Evolutionary conservation across 92 coral and sea anemone species (phyloP).

Genomic region (Muricea muricata): DNA sequence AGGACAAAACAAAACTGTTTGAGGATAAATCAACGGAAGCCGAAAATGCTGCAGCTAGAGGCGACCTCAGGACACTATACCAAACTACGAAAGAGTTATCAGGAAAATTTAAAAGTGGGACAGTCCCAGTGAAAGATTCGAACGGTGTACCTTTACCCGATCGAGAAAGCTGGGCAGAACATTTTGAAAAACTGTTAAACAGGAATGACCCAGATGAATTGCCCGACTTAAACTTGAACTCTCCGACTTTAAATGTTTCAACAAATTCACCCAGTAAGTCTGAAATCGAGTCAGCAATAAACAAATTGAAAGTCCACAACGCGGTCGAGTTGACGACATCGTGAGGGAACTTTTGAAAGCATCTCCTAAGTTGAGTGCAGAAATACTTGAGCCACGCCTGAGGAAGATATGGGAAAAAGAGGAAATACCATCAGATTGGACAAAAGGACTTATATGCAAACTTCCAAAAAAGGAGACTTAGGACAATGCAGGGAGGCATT

Average conservation of each 20-base stretch:
- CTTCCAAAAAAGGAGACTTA: slow-evolving; percentile 37
- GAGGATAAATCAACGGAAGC: slow-evolving; percentile 26
- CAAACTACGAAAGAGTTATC: slow-evolving; percentile 18
- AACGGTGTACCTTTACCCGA: too few species aligned
- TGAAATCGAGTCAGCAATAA: neutral
- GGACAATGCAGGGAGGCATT: slow-evolving; percentile 9
- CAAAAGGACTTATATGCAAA: slow-evolving; percentile 40
- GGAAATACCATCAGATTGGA: slow-evolving; percentile 39
- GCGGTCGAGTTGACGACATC: slow-evolving; percentile 37
- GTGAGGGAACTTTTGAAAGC: slow-evolving; percentile 42
- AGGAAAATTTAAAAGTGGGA: neutral
- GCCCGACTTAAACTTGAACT: neutral
- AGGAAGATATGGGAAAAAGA: slow-evolving; percentile 32
- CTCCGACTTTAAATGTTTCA: neutral
- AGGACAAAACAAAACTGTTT: slow-evolving; percentile 31
- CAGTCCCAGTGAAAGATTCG: neutral
- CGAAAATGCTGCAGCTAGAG: slow-evolving; percentile 32
- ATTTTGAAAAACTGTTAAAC: neutral
- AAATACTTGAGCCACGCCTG: slow-evolving; percentile 27
- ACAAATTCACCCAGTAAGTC: neutral
- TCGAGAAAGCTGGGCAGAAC: neutral
- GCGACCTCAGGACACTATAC: slow-evolving; percentile 50
- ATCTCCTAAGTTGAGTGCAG: neutral
- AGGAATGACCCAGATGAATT: neutral
- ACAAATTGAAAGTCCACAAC: slow-evolving; percentile 26